Conservation (phyloP, 2,797 vertebrate species). For the Falco cherrug region DNA sequence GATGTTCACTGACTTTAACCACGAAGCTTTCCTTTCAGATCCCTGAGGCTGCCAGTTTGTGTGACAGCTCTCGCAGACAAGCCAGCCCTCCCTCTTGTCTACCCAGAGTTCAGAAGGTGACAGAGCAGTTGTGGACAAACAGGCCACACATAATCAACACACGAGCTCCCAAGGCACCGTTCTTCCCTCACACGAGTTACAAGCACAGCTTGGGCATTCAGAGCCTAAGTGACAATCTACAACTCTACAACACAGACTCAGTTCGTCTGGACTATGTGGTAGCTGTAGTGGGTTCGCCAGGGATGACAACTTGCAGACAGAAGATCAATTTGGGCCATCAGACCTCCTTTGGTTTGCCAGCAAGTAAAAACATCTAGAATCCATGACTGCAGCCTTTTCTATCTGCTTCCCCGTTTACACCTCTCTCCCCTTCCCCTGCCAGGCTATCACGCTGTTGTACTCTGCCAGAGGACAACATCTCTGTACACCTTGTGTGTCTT, state of each 20-base stretch:
- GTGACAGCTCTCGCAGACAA: neutral
- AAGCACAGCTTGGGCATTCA: neutral
- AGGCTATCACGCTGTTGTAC: fast-evolving
- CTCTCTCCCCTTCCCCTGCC: neutral
- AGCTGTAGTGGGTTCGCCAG: neutral
- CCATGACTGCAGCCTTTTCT: neutral
- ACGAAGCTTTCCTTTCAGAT: neutral
- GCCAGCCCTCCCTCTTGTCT: neutral
- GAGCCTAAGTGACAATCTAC: neutral
- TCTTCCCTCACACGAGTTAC: neutral
- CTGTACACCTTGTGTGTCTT: neutral
- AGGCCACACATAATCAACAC: neutral
- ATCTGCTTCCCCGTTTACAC: neutral
- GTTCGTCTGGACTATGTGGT: neutral
- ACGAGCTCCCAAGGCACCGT: neutral
- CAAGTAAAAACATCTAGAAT: neutral
- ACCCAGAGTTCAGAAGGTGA: neutral
- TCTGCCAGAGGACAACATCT: neutral
- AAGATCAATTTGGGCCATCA: neutral
- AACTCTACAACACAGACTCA: neutral
- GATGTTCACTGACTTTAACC: neutral
- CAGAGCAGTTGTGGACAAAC: neutral
- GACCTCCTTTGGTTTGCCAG: neutral
- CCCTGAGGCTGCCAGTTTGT: neutral
- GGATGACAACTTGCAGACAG: neutral